Conservation (phyloP, 2,797 vertebrate genomes). For the Hephaestus fuliginosus region DNA sequence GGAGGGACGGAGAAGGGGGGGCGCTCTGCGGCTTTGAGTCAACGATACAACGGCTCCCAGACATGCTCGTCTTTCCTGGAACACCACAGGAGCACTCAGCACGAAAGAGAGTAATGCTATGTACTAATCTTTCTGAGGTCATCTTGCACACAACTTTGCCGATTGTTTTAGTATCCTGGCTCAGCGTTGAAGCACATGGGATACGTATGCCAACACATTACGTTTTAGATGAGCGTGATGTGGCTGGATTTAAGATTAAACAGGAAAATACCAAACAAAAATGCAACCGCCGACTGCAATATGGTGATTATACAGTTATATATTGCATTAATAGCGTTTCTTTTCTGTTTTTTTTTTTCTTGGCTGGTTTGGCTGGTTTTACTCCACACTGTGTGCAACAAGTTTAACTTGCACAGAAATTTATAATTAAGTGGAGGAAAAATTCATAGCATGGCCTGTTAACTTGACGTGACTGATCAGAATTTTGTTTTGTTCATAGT, state of each 20-base stretch:
- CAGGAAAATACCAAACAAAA: slow-evolving; percentile 28
- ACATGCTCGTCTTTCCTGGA: slow-evolving; percentile 75
- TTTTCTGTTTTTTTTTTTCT: not conserved
- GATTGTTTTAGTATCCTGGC: slow-evolving; percentile 42
- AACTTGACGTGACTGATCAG: not conserved
- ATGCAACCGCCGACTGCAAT: not conserved
- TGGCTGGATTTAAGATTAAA: slow-evolving; percentile 11
- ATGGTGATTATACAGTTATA: not conserved
- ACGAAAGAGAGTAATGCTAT: slow-evolving; percentile 57
- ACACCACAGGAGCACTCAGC: slow-evolving; percentile 58
- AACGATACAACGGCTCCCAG: slow-evolving; percentile 67
- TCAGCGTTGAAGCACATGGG: slow-evolving; percentile 20
- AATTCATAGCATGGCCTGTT: not conserved
- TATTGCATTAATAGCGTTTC: not conserved
- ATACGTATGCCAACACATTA: slow-evolving; percentile 18
- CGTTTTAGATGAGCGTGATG: slow-evolving; percentile 19
- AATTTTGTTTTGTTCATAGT: slow-evolving; percentile 4
- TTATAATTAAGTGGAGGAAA: not conserved
- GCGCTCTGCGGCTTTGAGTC: slow-evolving; percentile 69
- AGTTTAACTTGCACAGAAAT: slow-evolving; percentile 2
- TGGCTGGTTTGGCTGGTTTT: not conserved
- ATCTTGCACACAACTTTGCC: slow-evolving; percentile 62
- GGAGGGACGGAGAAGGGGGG: slow-evolving; percentile 9
- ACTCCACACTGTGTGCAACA: not conserved
- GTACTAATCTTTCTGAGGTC: slow-evolving; percentile 63